phyloP scores from a whole-genome alignment of 2,113 vertebrate genomes.

The Alethe diademata region DNA sequence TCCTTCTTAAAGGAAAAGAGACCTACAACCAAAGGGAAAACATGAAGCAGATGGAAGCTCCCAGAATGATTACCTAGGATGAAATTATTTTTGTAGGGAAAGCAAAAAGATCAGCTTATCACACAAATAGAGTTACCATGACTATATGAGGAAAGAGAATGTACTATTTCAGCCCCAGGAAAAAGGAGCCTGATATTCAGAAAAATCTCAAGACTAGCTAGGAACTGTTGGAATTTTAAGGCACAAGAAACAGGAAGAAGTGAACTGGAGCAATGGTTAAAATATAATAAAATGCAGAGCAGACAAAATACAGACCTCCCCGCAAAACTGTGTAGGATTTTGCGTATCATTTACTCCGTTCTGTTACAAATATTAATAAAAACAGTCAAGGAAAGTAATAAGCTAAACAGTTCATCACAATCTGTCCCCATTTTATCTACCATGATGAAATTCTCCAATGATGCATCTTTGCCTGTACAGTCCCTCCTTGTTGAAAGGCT shows the following conservation, averaged over 20 bases:
- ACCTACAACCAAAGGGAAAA: not conserved
- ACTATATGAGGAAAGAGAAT: not conserved
- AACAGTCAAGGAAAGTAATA: not conserved
- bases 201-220: not conserved
- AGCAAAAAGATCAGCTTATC: not conserved
- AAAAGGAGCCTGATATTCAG: not conserved
- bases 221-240: not conserved
- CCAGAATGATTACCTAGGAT: not conserved
- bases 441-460: not conserved
- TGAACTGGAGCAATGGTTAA: not conserved
- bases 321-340: not conserved
- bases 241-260: not conserved
- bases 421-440: not conserved
- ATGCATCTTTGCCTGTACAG: not conserved
- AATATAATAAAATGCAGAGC: not conserved
- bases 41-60: not conserved
- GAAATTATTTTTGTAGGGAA: not conserved
- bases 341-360: not conserved
- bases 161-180: not conserved
- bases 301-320: not conserved
- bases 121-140: not conserved
- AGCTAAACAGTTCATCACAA: not conserved
- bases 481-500: not conserved
- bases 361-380: not conserved
- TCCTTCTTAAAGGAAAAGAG: not conserved